phyloP scores from a whole-genome alignment of 2,888 invertebrate species.

The Catocala fraxini region DNA sequence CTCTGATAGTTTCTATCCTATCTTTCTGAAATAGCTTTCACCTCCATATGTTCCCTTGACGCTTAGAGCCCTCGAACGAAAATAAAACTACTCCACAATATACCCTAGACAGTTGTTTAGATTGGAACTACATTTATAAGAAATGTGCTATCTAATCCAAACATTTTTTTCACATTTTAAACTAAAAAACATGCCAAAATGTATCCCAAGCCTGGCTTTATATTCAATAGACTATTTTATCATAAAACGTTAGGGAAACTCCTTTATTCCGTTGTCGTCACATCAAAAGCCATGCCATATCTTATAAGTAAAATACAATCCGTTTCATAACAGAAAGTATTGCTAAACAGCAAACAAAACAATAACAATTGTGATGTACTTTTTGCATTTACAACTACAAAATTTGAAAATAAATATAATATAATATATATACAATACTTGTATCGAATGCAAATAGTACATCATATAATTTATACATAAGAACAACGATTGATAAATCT shows the following conservation, averaged over 20 bases:
- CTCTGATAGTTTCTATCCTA: no score
- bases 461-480: constrained; percentile 18
- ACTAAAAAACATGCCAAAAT: constrained; percentile 18
- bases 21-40: no score
- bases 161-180: no score
- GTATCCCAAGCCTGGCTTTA: constrained; percentile 19
- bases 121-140: no score
- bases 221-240: constrained; percentile 18
- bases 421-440: no score
- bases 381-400: background rate
- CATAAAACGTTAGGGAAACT: background rate
- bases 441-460: constrained; percentile 4
- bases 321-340: constrained; percentile 17
- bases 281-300: constrained; percentile 66
- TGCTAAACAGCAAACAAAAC: constrained; percentile 36
- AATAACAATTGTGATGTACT: constrained; percentile 16
- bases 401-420: background rate
- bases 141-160: no score
- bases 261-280: constrained; percentile 23
- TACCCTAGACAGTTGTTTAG: no score
- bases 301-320: constrained; percentile 15
- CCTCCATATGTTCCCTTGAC: no score
- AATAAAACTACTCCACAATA: no score
- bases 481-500: constrained; percentile 14
- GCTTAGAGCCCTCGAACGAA: no score